Conservation (phyloP, 2,888 invertebrate species). For the Ichneumoninae sp. region DNA sequence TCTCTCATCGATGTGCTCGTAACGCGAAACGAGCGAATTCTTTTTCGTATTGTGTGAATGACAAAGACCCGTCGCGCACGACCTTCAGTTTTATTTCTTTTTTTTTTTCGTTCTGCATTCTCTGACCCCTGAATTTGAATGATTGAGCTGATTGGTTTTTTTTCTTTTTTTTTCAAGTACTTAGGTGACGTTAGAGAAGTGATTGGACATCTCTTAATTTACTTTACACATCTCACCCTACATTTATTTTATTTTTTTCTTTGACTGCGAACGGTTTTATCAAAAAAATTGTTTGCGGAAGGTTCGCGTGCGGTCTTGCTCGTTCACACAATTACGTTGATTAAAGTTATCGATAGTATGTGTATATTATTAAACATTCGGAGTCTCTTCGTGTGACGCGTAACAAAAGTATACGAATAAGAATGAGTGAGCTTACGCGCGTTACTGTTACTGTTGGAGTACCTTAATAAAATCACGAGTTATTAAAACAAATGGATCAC, state of each 20-base stretch:
- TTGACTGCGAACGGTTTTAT: background rate
- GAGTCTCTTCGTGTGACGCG: conserved; percentile 25
- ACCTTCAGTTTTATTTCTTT: conserved; percentile 15
- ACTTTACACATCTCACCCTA: conserved; percentile 16
- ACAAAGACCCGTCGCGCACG: conserved; percentile 9
- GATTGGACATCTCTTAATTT: conserved; percentile 17
- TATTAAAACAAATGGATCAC: background rate
- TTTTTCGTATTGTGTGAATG: conserved; percentile 24
- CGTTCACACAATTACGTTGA: conserved; percentile 32
- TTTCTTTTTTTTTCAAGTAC: background rate
- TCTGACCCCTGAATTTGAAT: conserved; percentile 10
- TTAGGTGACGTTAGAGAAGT: conserved; percentile 7
- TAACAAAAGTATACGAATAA: conserved; percentile 26
- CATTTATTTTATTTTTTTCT: conserved; percentile 36
- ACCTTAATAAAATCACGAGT: conserved; percentile 4
- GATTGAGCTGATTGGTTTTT: background rate
- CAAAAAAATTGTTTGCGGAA: conserved; percentile 16
- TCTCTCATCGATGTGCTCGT: conserved; percentile 32
- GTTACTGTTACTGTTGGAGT: conserved; percentile 13
- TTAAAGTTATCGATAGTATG: conserved; percentile 14
- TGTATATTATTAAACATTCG: conserved; percentile 29
- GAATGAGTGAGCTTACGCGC: conserved; percentile 17
- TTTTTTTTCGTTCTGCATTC: conserved; percentile 12
- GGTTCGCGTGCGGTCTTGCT: conserved; percentile 30
- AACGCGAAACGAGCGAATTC: conserved; percentile 23